These are phyloP conservation scores for Hippolais icterina DNA, from an alignment of 2,113 vertebrate genomes.

Conservation along the genomic window DNA sequence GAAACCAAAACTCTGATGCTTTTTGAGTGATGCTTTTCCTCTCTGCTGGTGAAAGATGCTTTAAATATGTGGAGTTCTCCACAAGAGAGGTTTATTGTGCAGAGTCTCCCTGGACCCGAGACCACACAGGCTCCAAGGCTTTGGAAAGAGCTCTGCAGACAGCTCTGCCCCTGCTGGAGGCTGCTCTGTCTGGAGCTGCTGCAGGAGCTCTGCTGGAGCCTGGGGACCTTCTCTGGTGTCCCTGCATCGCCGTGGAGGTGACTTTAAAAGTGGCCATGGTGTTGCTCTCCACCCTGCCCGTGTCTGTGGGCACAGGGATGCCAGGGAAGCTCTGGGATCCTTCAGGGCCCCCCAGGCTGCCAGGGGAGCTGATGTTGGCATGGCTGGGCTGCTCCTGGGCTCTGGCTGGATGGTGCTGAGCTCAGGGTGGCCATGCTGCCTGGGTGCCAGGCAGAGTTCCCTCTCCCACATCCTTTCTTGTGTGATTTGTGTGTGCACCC, in stretches of 20 bases:
- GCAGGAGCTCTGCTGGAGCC: not conserved
- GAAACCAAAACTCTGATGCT: not conserved
- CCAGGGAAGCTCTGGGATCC: accelerated
- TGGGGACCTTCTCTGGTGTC: not conserved
- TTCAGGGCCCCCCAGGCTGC: not conserved
- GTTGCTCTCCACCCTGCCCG: accelerated
- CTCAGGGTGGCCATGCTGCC: not conserved
- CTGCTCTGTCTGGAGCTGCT: slow-evolving; percentile 23
- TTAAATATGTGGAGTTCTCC: slow-evolving; percentile 47
- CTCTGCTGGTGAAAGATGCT: slow-evolving; percentile 11
- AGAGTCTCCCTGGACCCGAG: not conserved
- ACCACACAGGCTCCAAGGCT: slow-evolving; percentile 55
- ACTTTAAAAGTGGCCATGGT: accelerated
- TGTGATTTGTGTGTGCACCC: not conserved
- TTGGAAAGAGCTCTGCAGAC: slow-evolving; percentile 28
- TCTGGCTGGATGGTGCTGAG: not conserved
- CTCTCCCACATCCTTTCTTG: not conserved
- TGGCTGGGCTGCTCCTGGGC: not conserved
- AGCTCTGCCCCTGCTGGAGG: slow-evolving; percentile 24
- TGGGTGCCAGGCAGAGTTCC: not conserved
- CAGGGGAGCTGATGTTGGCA: not conserved
- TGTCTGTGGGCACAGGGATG: accelerated
- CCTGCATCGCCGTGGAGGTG: not conserved
- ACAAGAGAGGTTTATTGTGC: slow-evolving; percentile 60
- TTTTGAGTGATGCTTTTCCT: slow-evolving; percentile 6